These are phyloP conservation scores for Cataglyphis altisquamis DNA, from an alignment of 2,888 invertebrate species.

Conservation along the genomic window DNA sequence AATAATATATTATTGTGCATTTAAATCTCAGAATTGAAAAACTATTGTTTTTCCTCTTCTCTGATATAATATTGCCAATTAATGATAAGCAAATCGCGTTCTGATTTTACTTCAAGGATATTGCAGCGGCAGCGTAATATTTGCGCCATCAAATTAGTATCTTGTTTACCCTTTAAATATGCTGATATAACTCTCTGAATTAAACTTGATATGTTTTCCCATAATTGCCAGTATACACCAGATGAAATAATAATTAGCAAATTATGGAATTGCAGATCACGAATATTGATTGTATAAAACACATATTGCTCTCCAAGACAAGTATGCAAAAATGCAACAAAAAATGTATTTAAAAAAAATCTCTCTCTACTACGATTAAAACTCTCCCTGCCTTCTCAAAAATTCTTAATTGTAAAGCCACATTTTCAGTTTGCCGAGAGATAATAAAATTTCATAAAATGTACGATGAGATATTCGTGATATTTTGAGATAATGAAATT, in stretches of 20 bases:
- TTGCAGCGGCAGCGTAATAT: slow-evolving; percentile 22
- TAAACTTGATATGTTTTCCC: slow-evolving; percentile 27
- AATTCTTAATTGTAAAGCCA: not conserved
- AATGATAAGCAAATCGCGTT: slow-evolving; percentile 26
- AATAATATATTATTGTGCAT: not conserved
- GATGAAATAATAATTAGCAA: slow-evolving; percentile 33
- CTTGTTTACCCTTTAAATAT: slow-evolving; percentile 46
- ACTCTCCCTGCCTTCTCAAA: not conserved
- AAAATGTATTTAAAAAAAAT: not conserved
- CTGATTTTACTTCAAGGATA: slow-evolving; percentile 18
- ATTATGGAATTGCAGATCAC: slow-evolving; percentile 11
- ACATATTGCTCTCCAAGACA: not conserved
- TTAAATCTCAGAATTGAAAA: not conserved
- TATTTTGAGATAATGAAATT: not conserved
- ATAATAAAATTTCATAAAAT: slow-evolving; percentile 18
- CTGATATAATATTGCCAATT: not conserved
- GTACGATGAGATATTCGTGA: slow-evolving; percentile 1
- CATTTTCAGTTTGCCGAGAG: not conserved
- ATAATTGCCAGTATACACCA: slow-evolving; percentile 1
- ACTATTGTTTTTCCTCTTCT: not conserved
- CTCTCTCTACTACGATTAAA: not conserved
- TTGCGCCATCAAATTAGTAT: slow-evolving; percentile 43
- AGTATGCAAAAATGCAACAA: not conserved
- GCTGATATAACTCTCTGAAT: slow-evolving; percentile 34
- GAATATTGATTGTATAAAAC: slow-evolving; percentile 9